Evolutionary conservation across 2,113 vertebrate species (phyloP).

Genomic region (Bufo bufo): DNA sequence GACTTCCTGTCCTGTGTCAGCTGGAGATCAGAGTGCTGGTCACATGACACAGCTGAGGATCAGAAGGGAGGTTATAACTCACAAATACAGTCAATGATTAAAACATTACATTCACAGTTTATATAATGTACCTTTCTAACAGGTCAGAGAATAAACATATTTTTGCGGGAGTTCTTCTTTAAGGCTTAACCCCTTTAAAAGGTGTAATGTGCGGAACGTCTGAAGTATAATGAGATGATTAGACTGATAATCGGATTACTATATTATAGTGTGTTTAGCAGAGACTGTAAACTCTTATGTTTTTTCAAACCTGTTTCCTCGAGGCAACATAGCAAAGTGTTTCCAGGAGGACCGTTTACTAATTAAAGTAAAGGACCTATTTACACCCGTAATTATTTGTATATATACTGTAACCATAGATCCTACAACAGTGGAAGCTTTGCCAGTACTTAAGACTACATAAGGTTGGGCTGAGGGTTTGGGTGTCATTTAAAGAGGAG

Average conservation of each 20-base stretch:
- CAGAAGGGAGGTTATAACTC: too few relatives aligned
- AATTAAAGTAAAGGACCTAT: not conserved
- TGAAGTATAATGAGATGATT: not conserved
- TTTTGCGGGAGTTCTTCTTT: too few relatives aligned
- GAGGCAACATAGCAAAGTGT: not conserved
- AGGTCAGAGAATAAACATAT: too few relatives aligned
- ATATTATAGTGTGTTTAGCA: too few relatives aligned
- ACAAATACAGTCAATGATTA: too few relatives aligned
- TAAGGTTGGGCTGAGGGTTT: not conserved
- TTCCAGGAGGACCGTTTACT: not conserved
- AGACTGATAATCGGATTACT: not conserved
- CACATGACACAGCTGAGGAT: too few relatives aligned
- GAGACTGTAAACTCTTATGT: not conserved
- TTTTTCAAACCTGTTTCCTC: not conserved
- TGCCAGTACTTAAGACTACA: too few relatives aligned
- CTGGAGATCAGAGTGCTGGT: too few relatives aligned
- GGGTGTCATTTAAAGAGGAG: not conserved
- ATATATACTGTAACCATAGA: not conserved
- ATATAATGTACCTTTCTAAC: too few relatives aligned
- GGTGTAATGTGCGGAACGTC: not conserved
- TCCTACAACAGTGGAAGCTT: not conserved
- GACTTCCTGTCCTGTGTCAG: too few relatives aligned
- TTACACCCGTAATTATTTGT: constrained; percentile 5
- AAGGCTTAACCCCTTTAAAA: too few relatives aligned
- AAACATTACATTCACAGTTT: too few relatives aligned